Evolutionary conservation across 2,113 vertebrate genomes (phyloP).

Genomic region (Erpornis zantholeuca): DNA sequence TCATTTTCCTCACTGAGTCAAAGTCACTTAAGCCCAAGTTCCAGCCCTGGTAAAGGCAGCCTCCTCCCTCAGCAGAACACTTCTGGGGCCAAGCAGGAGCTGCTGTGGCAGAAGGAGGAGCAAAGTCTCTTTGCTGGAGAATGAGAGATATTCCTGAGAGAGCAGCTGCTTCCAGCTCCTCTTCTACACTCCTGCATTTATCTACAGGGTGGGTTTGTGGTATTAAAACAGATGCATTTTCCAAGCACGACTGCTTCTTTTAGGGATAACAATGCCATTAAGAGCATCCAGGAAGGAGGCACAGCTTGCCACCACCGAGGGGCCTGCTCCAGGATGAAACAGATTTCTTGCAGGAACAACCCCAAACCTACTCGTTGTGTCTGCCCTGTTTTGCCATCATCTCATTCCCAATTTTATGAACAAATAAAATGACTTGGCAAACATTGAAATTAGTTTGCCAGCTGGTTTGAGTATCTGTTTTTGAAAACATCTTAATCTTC

Average conservation of each 20-base stretch:
- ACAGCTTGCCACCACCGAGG: background rate
- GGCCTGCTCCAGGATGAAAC: background rate
- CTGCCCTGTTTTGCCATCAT: background rate
- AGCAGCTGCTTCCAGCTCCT: background rate
- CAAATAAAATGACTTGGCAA: background rate
- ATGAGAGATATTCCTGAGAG: background rate
- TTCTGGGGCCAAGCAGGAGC: background rate
- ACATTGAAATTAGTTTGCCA: background rate
- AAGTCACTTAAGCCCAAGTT: background rate
- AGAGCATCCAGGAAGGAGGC: background rate
- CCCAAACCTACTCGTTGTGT: background rate
- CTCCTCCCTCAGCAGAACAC: background rate
- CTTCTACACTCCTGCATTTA: background rate
- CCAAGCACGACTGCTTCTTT: constrained; percentile 10
- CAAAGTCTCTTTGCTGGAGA: background rate
- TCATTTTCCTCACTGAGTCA: background rate
- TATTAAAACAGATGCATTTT: background rate
- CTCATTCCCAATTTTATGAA: background rate
- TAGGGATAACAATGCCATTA: background rate
- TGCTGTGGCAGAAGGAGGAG: background rate
- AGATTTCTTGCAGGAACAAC: background rate
- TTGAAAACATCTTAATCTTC: constrained; percentile 37
- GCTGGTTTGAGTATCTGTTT: background rate
- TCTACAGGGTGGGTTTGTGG: background rate
- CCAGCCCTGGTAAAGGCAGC: background rate